Conservation (phyloP, 2,888 invertebrate species). For the Acanthosoma haemorrhoidale region DNA sequence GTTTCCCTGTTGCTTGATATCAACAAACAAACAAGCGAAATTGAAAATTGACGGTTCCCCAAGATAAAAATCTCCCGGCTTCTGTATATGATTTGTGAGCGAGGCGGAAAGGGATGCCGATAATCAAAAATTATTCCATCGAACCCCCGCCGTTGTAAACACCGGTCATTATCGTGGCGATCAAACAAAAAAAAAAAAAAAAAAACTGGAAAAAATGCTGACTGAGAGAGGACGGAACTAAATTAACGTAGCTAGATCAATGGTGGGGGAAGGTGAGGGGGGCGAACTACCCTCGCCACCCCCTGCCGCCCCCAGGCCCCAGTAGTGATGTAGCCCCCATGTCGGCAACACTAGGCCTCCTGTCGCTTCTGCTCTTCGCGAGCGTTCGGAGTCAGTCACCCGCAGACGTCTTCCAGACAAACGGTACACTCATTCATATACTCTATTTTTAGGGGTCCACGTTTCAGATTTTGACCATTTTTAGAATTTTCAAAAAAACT, state of each 20-base stretch:
- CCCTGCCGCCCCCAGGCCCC: neutral
- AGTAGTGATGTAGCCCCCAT: slow-evolving; percentile 28
- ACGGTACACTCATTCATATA: neutral
- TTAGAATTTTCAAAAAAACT: no score
- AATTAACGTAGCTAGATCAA: slow-evolving; percentile 1
- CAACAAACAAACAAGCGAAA: no score
- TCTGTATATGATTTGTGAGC: no score
- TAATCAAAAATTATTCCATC: no score
- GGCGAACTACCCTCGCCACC: neutral
- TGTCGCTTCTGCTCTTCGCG: slow-evolving; percentile 15
- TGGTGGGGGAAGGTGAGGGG: neutral
- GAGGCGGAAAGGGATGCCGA: no score
- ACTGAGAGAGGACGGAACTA: slow-evolving; percentile 4
- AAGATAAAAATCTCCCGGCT: no score
- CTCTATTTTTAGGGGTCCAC: no score
- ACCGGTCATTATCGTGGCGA: no score
- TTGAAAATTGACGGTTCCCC: no score
- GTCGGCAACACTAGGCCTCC: slow-evolving; percentile 25
- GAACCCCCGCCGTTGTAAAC: no score
- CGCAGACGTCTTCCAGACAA: neutral
- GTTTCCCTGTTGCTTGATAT: no score
- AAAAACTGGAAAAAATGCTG: neutral
- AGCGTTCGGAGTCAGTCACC: neutral
- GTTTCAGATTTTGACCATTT: no score
- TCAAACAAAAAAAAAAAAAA: neutral